Evolutionary conservation across 2,797 vertebrate genomes (phyloP), one percentile per base, ranked within the genome.

Genomic region (Pangasius larnaudii): DNA sequence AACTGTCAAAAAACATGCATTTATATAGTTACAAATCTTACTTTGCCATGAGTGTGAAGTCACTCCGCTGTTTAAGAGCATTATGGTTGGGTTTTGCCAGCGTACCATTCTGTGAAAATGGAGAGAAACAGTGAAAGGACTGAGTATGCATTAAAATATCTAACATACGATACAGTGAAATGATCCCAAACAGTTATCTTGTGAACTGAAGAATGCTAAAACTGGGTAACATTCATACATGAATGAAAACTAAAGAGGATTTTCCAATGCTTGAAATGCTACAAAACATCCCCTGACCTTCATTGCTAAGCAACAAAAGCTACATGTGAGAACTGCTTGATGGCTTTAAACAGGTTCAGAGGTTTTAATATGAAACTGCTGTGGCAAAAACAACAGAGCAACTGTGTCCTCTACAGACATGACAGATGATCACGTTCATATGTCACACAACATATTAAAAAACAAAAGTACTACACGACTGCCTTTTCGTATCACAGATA

Each of bases 31-130:
- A 69, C 18, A 84, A 80, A 88, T 96, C 97, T 97, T 95, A 99
- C 98, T 98, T 99, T 87, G 98, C 98, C 97, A 98, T 98, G 85
- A 98, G 91, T 1, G 97, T 98, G 86, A 99, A 99, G 93, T 99
- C 98, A 84, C 98, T 99, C 90, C 97, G 96, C 88, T 98, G 98
- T 92, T 96, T 96, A 85, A 97, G 96, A 22, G 97, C 97, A 19
- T 88, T 96, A 83, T 95, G 94, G 36, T 89, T 91, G 0, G 97
- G 96, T 89, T 97, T 97, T 91, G 95, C 91, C 90, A 97, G 97
- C 78, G 97, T 94, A 91, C 97, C 97, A 95, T 98, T 98, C 97
- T 98, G 94, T 42, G 46, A 89, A 89, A 85, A 77, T 33, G 42
- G 1, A 86, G 2, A 49, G 3, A 69, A 69, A 84, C 9, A 36